Base-by-base conservation (phyloP, 2,888 invertebrate genomes). In the Polietes domitor region DNA sequence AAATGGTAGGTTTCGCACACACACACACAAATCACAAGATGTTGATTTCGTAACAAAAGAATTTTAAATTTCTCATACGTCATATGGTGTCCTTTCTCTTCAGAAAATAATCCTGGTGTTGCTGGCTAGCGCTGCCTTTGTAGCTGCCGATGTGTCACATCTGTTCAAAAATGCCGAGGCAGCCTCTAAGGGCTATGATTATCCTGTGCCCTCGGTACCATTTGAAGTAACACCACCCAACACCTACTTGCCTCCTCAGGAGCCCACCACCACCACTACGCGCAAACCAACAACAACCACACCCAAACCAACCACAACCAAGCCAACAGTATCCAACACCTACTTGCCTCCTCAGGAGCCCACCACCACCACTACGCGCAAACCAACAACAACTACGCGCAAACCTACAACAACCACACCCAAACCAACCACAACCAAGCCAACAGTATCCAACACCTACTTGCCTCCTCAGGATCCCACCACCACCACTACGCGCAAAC, bases 81-180 rank as follows among this genome's bases (percentile, higher is more conserved):
- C 37, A 7, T 7, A 37, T 12, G 4, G n/a, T 80, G 63, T 19
- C 10, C 58, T 32, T 55, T 15, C 12, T 79, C 75, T 79, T 37
- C 77, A 90, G 90, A 88, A 88, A 85, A 75, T 87, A 63, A 55
- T 90, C 0, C 77, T 88, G 32, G 32, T 90, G 47, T 85, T 86
- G 58, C 58, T 86, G 28, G 87, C 88, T 70, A 72, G 85, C 53
- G 19, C 88, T 71, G 88, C 87, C 0, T 24, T 88, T 41, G 87
- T 80, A n/a, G 81, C 86, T 17, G 89, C 88, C 2, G 89, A 90
- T 86, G 89, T 90, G 10, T 90, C 89, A 6, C 91, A 90, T 41
- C 75, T 90, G 74, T 87, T 88, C 12, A 77, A 85, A 79, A n/a
- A 68, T 21, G 12, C 43, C 5, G 68, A 68, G 37, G 43, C 43